Base-by-base conservation (phyloP, 2,888 invertebrate species). In the Malthinus flaveolus region DNA sequence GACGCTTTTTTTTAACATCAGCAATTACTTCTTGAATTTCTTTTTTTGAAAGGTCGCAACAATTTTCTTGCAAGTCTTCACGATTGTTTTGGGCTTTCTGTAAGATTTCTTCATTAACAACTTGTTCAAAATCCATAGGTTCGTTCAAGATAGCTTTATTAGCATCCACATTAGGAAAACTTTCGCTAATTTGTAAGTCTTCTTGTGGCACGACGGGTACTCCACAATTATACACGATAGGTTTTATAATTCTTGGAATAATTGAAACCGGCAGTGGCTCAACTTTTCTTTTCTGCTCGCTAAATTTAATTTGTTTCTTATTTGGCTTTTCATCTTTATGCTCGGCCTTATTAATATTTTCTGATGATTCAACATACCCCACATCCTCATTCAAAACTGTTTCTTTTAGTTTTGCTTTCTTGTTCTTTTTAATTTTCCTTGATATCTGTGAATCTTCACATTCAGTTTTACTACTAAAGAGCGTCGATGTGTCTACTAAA, bases 381-480 rank as follows among this genome's bases (percentile, higher is more conserved):
- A 5, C 5, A 23, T 23, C 23, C 23, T 23, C 23, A 23, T 23
- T 23, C 23, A 23, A 23, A 23, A 23, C 23, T 5, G 23, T 23
- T 23, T 23, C 23, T 5, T 3, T 23, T 5, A 23, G 3, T 23
- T 23, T 23, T 23, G 4, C 35, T 35, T 35, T 35, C 10, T n/a
- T 13, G 51, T 62, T 44, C 51, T 45, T 51, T 56, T 61, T 32
- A 55, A 62, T 46, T 37, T 54, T 56, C 15, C 52, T 49, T 58
- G 62, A 68, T 59, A 65, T 61, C 32, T 60, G 55, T 23, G 23
- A 23, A 23, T 23, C 23, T 3, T 23, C 23, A 23, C 23, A 23
- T 23, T 23, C 5, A 5, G 23, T 5, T n/a, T n/a, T n/a, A 23
- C 23, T 23, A 23, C 23, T 23, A 23, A 5, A 2, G 5, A 23